Evolutionary conservation across 2,888 invertebrate species (phyloP).

Genomic region (Hemistola chrysoprasaria): DNA sequence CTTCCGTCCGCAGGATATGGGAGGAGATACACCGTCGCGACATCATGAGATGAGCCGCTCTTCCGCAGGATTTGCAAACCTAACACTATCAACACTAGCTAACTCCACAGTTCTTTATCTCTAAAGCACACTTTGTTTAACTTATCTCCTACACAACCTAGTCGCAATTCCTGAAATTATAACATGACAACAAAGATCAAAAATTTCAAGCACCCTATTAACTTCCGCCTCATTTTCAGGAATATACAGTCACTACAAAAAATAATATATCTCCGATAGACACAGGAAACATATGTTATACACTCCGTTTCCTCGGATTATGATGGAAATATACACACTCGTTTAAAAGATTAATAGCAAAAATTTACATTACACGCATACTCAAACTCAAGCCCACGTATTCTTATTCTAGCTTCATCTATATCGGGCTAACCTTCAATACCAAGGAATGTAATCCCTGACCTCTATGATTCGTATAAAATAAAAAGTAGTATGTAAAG

Average conservation of each 20-base stretch:
- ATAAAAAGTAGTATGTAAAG: slow-evolving; percentile 13
- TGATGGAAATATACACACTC: slow-evolving; percentile 27
- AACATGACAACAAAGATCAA: slow-evolving; percentile 39
- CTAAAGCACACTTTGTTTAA: background rate
- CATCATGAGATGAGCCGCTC: slow-evolving; percentile 56
- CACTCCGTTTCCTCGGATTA: slow-evolving; percentile 27
- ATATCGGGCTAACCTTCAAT: slow-evolving; percentile 27
- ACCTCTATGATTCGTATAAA: slow-evolving; percentile 14
- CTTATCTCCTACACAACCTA: background rate
- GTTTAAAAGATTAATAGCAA: slow-evolving; percentile 23
- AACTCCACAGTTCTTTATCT: background rate
- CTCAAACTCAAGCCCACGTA: slow-evolving; percentile 25
- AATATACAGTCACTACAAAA: slow-evolving; percentile 43
- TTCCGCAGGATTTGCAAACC: slow-evolving; percentile 60
- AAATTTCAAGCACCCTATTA: slow-evolving; percentile 37
- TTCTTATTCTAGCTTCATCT: slow-evolving; percentile 22
- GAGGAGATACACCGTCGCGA: slow-evolving; percentile 59
- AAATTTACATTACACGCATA: slow-evolving; percentile 28
- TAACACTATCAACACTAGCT: background rate
- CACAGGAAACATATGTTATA: slow-evolving; percentile 35
- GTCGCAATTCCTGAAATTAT: slow-evolving; percentile 4
- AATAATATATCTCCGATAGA: slow-evolving; percentile 45
- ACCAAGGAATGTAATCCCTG: slow-evolving; percentile 21
- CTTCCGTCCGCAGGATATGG: slow-evolving; percentile 74
- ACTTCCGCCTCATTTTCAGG: slow-evolving; percentile 49